A percentile compares a stretch with the other conserved stretches of the same genome.
Evolutionary conservation across 2,888 invertebrate genomes (phyloP).

Genomic region (Agrilus mali): DNA sequence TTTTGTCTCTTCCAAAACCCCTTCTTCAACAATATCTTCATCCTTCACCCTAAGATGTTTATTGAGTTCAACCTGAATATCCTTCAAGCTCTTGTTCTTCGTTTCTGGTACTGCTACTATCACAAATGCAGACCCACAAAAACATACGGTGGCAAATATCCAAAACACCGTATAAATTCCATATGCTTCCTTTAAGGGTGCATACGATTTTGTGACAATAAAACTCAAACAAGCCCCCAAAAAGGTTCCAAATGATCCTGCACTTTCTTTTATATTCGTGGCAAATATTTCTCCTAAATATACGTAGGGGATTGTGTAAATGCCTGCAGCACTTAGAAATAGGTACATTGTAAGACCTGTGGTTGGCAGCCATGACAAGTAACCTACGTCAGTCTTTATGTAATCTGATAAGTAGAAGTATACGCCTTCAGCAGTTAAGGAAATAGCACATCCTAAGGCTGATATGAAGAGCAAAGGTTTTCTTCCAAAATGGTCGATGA

Average conservation of each 20-base stretch:
- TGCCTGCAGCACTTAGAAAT: slow-evolving; percentile 42
- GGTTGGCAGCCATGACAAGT: slow-evolving; percentile 40
- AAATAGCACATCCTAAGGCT: slow-evolving; percentile 39
- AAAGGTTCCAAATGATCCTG: slow-evolving; percentile 44
- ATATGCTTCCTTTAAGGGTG: slow-evolving; percentile 38
- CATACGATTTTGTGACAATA: slow-evolving; percentile 43
- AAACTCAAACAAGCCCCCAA: slow-evolving; percentile 43
- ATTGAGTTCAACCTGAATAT: no score
- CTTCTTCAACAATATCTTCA: no score
- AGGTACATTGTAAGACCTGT: slow-evolving; percentile 43
- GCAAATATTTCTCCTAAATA: slow-evolving; percentile 51
- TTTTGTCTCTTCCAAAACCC: no score
- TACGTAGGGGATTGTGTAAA: slow-evolving; percentile 47
- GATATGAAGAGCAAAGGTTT: slow-evolving; percentile 41
- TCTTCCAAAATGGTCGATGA: slow-evolving; percentile 42
- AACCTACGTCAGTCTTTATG: slow-evolving; percentile 26
- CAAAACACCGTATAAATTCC: slow-evolving; percentile 31
- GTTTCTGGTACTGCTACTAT: no score
- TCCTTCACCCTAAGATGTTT: no score
- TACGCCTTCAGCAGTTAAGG: slow-evolving; percentile 36
- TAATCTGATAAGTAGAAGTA: slow-evolving; percentile 42
- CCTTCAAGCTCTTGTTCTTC: no score
- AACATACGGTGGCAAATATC: slow-evolving; percentile 41
- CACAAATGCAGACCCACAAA: slow-evolving; percentile 43
- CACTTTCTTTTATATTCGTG: slow-evolving; percentile 46